Conservation (phyloP, 2,797 vertebrate genomes). For the Coranthus polyacanthus region DNA sequence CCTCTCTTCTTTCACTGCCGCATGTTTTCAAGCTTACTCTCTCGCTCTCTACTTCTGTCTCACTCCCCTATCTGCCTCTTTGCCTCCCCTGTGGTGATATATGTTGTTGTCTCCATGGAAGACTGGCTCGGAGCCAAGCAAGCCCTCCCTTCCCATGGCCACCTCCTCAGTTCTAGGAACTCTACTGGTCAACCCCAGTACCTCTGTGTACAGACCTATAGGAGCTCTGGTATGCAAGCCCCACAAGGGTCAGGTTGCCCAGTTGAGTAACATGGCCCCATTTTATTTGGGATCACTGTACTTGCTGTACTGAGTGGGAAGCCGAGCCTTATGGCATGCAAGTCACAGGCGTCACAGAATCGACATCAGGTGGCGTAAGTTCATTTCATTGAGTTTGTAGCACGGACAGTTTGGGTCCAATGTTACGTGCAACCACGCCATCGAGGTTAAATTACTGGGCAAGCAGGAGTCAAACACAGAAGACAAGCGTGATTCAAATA, state of each 20-base stretch:
- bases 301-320: constrained; percentile 55
- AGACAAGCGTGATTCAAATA: too few species aligned
- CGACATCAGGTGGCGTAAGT: constrained; percentile 26
- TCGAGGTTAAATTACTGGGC: too few species aligned
- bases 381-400: constrained; percentile 26
- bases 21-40: constrained; percentile 71
- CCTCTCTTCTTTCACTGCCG: constrained; percentile 70
- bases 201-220: constrained; percentile 79
- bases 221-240: constrained; percentile 81
- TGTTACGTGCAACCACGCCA: not conserved
- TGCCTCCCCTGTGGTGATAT: constrained; percentile 81
- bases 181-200: constrained; percentile 74
- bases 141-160: constrained; percentile 65
- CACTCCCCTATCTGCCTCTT: constrained; percentile 70
- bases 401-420: not conserved
- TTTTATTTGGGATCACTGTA: constrained; percentile 66
- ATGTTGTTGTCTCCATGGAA: constrained; percentile 87
- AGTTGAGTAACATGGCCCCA: constrained; percentile 76
- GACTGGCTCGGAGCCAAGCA: constrained; percentile 76
- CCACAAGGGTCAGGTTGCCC: constrained; percentile 77
- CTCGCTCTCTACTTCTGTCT: constrained; percentile 67
- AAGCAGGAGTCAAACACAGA: too few species aligned
- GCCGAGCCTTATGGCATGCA: constrained; percentile 42
- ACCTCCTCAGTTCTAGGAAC: constrained; percentile 82
- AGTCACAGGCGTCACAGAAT: constrained; percentile 45